Percentiles rank a stretch among this genome's conserved stretches.
phyloP scores from a whole-genome alignment of 2,797 vertebrate species.

The Florisuga fusca region DNA sequence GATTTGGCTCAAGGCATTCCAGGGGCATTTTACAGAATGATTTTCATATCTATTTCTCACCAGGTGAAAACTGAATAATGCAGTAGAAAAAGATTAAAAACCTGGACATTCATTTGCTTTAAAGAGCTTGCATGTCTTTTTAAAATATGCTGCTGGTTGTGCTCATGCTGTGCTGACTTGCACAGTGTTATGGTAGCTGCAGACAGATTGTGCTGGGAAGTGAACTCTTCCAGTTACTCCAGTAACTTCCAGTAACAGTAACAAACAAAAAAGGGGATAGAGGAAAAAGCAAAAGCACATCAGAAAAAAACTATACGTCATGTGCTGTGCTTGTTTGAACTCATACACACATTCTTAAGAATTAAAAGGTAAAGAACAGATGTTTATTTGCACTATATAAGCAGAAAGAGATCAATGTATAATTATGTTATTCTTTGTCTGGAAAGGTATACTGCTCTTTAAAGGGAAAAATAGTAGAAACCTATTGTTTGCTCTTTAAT shows the following conservation, averaged over 20 bases:
- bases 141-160: background rate
- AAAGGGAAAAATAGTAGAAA: background rate
- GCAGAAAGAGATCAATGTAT: background rate
- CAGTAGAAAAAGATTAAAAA: background rate
- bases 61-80: background rate
- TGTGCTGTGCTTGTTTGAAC: background rate
- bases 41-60: background rate
- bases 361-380: background rate
- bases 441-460: background rate
- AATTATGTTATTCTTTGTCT: background rate
- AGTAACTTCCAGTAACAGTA: background rate
- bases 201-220: background rate
- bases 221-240: background rate
- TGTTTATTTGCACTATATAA: background rate
- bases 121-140: background rate
- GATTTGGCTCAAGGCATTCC: background rate
- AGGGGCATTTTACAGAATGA: background rate
- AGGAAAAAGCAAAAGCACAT: background rate
- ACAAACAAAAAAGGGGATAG: background rate
- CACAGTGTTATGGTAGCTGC: background rate
- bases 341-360: background rate
- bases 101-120: background rate
- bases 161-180: background rate
- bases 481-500: background rate
- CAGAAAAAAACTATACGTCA: background rate